Percentiles rank a stretch among this genome's conserved stretches.
These are phyloP conservation scores for Callorhinus ursinus DNA, from an alignment of 2,113 vertebrate species.

Conservation along the genomic window DNA sequence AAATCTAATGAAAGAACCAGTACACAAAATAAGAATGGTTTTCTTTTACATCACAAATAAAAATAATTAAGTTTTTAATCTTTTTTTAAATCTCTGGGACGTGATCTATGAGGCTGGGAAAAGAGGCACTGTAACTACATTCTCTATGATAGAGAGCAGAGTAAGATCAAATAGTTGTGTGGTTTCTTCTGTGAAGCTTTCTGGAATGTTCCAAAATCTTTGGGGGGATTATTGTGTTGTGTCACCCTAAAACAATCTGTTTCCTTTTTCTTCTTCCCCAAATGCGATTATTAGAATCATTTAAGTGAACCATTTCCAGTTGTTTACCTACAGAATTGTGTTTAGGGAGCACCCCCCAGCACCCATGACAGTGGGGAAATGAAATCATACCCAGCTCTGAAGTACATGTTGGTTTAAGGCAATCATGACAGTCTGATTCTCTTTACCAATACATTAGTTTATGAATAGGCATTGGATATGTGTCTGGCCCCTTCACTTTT, in stretches of 20 bases:
- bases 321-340: neutral
- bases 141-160: neutral
- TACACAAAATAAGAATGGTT: slow-evolving; percentile 68
- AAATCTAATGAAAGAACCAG: slow-evolving; percentile 62
- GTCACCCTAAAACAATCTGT: neutral
- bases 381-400: neutral
- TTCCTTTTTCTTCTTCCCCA: neutral
- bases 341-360: neutral
- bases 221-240: neutral
- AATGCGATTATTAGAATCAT: neutral
- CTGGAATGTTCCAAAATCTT: neutral
- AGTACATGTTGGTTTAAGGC: neutral
- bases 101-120: neutral
- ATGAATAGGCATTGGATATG: neutral
- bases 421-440: neutral
- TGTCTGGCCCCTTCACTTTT: neutral
- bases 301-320: neutral
- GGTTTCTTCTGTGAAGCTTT: neutral
- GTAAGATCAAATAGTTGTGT: neutral
- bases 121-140: neutral
- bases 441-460: neutral
- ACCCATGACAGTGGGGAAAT: neutral
- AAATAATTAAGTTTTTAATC: slow-evolving; percentile 48
- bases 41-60: slow-evolving; percentile 48
- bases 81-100: neutral